A percentile compares a stretch with the other conserved stretches of the same genome.
Evolutionary conservation across 2,797 vertebrate species (phyloP).

Genomic region (Coranthus polyacanthus): DNA sequence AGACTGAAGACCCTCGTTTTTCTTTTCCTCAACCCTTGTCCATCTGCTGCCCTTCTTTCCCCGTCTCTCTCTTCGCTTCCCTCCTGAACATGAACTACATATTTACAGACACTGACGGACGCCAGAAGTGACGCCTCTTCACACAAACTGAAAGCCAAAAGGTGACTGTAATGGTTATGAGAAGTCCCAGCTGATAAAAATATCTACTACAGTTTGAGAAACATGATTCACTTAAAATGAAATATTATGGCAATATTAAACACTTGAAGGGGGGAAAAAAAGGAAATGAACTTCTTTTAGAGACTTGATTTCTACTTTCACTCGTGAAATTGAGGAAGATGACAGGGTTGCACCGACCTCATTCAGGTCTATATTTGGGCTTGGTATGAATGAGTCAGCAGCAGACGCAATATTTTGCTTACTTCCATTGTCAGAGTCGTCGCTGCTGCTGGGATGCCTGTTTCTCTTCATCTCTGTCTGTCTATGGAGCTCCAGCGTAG

Average conservation of each 20-base stretch:
- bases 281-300: too few species aligned
- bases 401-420: constrained; percentile 79
- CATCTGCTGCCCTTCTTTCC: constrained; percentile 10
- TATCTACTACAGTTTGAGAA: too few species aligned
- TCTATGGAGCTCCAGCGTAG: constrained; percentile 42
- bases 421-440: constrained; percentile 99
- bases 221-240: too few species aligned
- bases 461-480: constrained; percentile 93
- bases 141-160: background rate
- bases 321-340: constrained; percentile 9
- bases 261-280: too few species aligned
- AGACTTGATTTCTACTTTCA: constrained; percentile 5
- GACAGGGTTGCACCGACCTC: constrained; percentile 3
- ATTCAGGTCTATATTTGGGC: constrained; percentile 47
- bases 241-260: too few species aligned
- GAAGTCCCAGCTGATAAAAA: background rate
- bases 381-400: constrained; percentile 48
- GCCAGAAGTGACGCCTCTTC: background rate
- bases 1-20: too few species aligned
- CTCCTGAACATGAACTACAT: constrained; percentile 34
- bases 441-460: constrained; percentile 94
- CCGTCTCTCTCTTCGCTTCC: constrained; percentile 10
- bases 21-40: constrained; percentile 21
- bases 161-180: too few species aligned
- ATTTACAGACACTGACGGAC: constrained; percentile 9